These are phyloP conservation scores for Anoplopoma fimbria DNA, from an alignment of 2,113 vertebrate genomes.

Conservation along the genomic window DNA sequence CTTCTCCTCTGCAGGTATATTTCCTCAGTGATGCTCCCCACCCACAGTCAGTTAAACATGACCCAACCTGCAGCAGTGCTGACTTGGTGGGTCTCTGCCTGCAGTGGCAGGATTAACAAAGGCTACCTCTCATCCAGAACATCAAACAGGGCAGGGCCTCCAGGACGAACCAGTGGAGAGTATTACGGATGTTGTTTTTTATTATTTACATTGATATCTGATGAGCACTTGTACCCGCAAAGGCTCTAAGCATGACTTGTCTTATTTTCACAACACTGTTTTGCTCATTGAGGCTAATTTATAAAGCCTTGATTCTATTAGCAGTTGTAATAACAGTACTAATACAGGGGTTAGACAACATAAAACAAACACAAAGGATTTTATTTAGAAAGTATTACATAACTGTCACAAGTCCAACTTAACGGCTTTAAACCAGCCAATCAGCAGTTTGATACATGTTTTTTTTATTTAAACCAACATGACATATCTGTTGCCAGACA, in stretches of 20 bases:
- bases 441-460: neutral
- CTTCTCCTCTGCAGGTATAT: neutral
- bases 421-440: neutral
- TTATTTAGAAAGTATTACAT: no score
- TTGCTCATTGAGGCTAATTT: neutral
- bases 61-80: constrained; percentile 55
- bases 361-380: constrained; percentile 1
- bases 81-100: constrained; percentile 36
- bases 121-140: constrained; percentile 67
- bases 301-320: constrained; percentile 7
- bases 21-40: constrained; percentile 31
- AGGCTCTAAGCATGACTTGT: neutral
- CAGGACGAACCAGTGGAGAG: constrained; percentile 44
- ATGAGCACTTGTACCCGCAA: constrained; percentile 4
- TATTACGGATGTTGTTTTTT: constrained; percentile 23
- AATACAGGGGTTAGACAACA: neutral
- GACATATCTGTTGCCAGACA: neutral
- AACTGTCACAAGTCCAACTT: neutral
- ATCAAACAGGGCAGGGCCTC: constrained; percentile 64
- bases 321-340: neutral
- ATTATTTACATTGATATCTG: constrained; percentile 19
- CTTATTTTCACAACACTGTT: constrained; percentile 3
- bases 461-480: neutral
- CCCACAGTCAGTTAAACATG: constrained; percentile 53
- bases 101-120: constrained; percentile 54